Percentiles rank a stretch among this genome's conserved stretches.
Evolutionary conservation across 2,797 vertebrate genomes (phyloP).

Genomic region (Acridotheres tristis): DNA sequence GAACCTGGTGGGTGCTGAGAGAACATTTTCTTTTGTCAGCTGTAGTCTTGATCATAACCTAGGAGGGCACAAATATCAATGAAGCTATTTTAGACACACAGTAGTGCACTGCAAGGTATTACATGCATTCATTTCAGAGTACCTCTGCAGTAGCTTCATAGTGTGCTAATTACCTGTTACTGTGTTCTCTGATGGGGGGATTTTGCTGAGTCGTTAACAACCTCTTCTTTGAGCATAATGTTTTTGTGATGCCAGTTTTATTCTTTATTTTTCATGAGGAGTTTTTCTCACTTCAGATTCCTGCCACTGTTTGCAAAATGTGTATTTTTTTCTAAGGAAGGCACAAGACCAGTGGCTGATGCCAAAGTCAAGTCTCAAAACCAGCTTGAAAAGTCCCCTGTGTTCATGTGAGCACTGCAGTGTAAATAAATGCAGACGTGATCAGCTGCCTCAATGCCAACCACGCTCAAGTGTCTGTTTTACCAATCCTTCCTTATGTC

Average conservation of each 20-base stretch:
- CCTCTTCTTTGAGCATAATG: neutral
- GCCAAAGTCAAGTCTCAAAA: neutral
- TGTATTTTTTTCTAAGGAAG: neutral
- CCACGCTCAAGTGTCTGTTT: neutral
- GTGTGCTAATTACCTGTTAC: neutral
- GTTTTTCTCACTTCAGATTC: neutral
- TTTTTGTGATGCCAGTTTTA: neutral
- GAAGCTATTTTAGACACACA: neutral
- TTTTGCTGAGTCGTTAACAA: neutral
- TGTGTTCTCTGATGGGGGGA: neutral
- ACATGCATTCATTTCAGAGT: neutral
- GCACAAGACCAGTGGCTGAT: neutral
- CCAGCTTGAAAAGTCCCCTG: neutral
- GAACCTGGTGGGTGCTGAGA: neutral
- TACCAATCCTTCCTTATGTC: neutral
- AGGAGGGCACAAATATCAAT: neutral
- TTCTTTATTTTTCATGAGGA: neutral
- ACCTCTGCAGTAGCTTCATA: neutral
- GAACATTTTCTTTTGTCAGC: neutral
- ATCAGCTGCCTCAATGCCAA: neutral
- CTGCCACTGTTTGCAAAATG: neutral
- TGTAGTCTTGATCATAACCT: neutral
- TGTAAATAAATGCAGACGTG: neutral
- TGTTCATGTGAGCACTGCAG: neutral
- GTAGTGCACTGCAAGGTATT: neutral